Evolutionary conservation across 2,888 invertebrate genomes (phyloP), one percentile per base, ranked within the genome.

Genomic region (Idaea biselata): DNA sequence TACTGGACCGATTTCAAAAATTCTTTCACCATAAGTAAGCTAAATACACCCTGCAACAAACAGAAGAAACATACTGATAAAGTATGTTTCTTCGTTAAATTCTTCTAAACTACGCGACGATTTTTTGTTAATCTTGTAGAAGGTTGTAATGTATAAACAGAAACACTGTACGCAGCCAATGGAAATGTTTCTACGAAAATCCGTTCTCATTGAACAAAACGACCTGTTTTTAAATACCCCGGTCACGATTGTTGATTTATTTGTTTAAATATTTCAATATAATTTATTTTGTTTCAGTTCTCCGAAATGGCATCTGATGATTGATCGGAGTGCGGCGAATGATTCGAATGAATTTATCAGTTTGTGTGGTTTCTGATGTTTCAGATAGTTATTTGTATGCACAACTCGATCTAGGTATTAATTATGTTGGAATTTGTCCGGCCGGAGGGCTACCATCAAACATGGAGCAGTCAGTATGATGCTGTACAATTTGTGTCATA

Each of bases 341-440:
- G 18, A 31, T 31, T 31, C 31, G 58, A 8, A 31, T 58, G n/a
- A 25, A 18, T 58, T 58, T 25, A 31, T 17, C 17, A 56, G 18
- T 18, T 56, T 56, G 17, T 18, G 56, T 18, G 56, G 18, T 56
- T 56, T 56, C 5, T 68, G 71, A 60, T 64, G 44, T 14, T 62
- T 66, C 16, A 58, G 58, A 61, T 63, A 66, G 61, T 69, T 56
- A 44, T 44, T 32, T 44, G 8, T 44, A 44, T 32, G 32, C 8
- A n/a, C 1, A 5, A 25, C 11, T 44, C 44, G 14, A 44, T 44
- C 8, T 53, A 54, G 16, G 18, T 44, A 44, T 8, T 44, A 14
- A 44, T 2, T 44, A 25, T 25, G 25, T 25, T 25, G 25, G 25
- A 3, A 25, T 25, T 25, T 1, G 25, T 25, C 5, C 3, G 25